Percentiles rank a stretch among this genome's conserved stretches.
phyloP scores from a whole-genome alignment of 35 echinoderm and acorn worm species.

The Eucidaris tribuloides region DNA sequence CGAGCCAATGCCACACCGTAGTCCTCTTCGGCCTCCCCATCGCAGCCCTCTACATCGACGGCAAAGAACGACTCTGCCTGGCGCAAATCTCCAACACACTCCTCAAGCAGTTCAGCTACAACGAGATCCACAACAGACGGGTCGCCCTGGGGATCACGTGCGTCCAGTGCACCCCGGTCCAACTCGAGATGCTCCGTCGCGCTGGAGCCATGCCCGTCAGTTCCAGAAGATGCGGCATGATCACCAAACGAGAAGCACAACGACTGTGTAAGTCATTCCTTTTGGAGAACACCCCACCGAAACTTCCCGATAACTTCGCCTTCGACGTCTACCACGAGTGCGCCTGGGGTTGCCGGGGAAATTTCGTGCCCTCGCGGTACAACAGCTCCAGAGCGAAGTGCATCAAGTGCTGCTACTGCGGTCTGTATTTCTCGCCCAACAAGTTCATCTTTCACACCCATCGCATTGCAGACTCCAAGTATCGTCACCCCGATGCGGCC shows the following conservation, averaged over 20 bases:
- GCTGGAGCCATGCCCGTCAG: slow-evolving; percentile 93
- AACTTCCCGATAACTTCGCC: slow-evolving; percentile 94
- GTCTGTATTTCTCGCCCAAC: slow-evolving; percentile 83
- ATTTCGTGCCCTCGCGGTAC: slow-evolving; percentile 87
- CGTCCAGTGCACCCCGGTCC: slow-evolving; percentile 94
- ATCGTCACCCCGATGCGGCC: slow-evolving; percentile 83
- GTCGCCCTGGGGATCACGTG: slow-evolving; percentile 90
- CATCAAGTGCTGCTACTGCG: slow-evolving; percentile 86
- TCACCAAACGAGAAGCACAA: slow-evolving; percentile 87
- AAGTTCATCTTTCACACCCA: slow-evolving; percentile 99
- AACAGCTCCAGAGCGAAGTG: slow-evolving; percentile 96
- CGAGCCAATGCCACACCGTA: slow-evolving; percentile 76
- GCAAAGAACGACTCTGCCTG: slow-evolving; percentile 79
- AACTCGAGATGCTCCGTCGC: slow-evolving; percentile 90
- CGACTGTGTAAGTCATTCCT: slow-evolving; percentile 94
- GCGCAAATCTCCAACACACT: slow-evolving; percentile 98
- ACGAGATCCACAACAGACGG: slow-evolving; percentile 95
- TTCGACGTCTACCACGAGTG: slow-evolving; percentile 93
- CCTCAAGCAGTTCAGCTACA: slow-evolving; percentile 93
- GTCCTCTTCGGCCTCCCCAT: slow-evolving; percentile 82
- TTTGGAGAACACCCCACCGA: slow-evolving; percentile 77
- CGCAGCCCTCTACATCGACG: slow-evolving; percentile 87
- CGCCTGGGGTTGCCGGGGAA: slow-evolving; percentile 86
- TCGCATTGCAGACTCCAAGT: slow-evolving; percentile 82
- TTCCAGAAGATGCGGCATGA: slow-evolving; percentile 96